Evolutionary conservation across 2,888 invertebrate genomes (phyloP).

Genomic region (Meghimatium bilineatum): DNA sequence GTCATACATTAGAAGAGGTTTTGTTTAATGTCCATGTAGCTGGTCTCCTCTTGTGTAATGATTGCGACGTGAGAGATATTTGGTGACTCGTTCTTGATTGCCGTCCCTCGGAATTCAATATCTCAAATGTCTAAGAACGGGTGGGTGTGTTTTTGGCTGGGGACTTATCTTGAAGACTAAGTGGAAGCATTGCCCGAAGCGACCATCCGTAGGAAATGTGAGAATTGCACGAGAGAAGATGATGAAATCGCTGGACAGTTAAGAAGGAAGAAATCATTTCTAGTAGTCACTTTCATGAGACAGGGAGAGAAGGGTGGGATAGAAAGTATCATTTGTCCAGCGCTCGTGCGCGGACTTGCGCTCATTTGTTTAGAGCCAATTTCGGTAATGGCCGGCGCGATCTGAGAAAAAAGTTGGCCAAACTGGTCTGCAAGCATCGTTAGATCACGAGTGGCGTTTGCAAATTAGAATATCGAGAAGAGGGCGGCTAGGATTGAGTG

Average conservation of each 20-base stretch:
- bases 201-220: conserved; percentile 8
- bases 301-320: background rate
- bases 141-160: background rate
- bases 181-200: background rate
- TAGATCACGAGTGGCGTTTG: conserved; percentile 44
- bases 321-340: conserved; percentile 40
- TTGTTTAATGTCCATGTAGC: background rate
- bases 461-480: conserved; percentile 28
- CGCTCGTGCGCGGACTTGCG: conserved; percentile 23
- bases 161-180: background rate
- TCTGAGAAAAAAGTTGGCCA: conserved; percentile 30
- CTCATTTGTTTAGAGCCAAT: conserved; percentile 45
- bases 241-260: conserved; percentile 27
- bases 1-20: background rate
- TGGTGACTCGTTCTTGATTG: background rate
- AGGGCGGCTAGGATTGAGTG: conserved; percentile 27
- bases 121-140: background rate
- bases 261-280: conserved; percentile 32
- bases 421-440: conserved; percentile 44
- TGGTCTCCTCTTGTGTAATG: conserved; percentile 2
- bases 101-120: background rate
- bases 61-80: background rate
- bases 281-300: conserved; percentile 28
- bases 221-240: conserved; percentile 12
- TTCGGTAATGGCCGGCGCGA: conserved; percentile 43